Base-by-base conservation (phyloP, 2,113 vertebrate genomes). In the Tautogolabrus adspersus region DNA sequence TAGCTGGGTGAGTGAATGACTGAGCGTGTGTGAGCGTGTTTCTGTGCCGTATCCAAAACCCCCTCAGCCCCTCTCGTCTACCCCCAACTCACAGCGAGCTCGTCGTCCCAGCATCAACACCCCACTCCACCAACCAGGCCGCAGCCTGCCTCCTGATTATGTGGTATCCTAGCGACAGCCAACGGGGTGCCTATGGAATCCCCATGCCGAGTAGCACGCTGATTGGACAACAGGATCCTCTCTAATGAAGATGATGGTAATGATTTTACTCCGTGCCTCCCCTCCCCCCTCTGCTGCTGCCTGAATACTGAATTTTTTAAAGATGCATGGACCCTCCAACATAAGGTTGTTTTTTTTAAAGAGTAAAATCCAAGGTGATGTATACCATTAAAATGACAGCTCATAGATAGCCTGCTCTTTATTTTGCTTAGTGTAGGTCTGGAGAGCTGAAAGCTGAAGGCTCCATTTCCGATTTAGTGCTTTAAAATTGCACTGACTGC, bases 101-200 rank as follows among this genome's bases (percentile, higher is more conserved):
- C 60, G 52, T 77, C 83, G 78, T 88, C 84, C 87, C 84, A 83
- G 84, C 87, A 89, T 90, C 92, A 83, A 91, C 90, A 89, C 82
- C 79, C 73, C 60, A 66, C 72, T 87, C 91, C 87, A 84, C 84
- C 93, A 89, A 92, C 89, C 90, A 89, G 87, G 88, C 88, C 89
- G 34, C 85, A 70, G 88, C 84, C 91, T 85, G 90, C 92, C 93
- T 93, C 93, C 91, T 93, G 88, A 94, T 93, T 94, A 94, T 93
- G 88, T 93, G 92, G 94, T 95, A 91, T 92, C 93, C 92, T 94
- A 95, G 94, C 93, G 86, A 95, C 93, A 94, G 91, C 94, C 94
- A 95, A 94, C 87, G 69, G 86, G 91, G 86, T 70, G 90, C 86
- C 89, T 86, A 66, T 62, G 90, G 89, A 93, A 92, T 93, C 88